Conservation (phyloP, 2,888 invertebrate genomes). For the Ypsolopha scabrella region DNA sequence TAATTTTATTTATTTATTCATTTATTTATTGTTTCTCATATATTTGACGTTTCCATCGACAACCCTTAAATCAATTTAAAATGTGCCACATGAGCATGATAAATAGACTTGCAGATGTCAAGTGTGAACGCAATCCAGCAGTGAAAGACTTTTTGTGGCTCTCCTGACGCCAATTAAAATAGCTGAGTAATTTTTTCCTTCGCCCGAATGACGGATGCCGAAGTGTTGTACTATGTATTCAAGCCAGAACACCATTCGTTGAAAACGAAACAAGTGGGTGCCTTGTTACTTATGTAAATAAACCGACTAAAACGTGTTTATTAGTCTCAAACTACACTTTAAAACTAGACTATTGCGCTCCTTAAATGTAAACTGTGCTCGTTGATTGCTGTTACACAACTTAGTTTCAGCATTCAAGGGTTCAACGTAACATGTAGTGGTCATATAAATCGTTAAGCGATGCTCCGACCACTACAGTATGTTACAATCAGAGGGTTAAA, state of each 20-base stretch:
- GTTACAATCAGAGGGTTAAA: constrained; percentile 25
- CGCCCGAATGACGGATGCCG: constrained; percentile 42
- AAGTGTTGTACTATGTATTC: constrained; percentile 31
- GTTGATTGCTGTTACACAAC: constrained; percentile 42
- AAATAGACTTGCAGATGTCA: constrained; percentile 24
- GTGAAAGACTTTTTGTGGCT: constrained; percentile 32
- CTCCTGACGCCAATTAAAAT: constrained; percentile 65
- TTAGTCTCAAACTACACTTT: constrained; percentile 38
- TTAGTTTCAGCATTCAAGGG: constrained; percentile 24
- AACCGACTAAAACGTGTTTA: constrained; percentile 48
- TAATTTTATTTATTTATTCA: too few relatives aligned
- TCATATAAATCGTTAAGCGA: constrained; percentile 9
- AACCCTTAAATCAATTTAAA: constrained; percentile 1
- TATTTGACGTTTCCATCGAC: neutral
- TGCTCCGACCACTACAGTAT: constrained; percentile 19
- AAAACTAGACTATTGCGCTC: constrained; percentile 30
- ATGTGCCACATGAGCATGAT: constrained; percentile 4
- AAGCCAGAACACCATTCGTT: constrained; percentile 48
- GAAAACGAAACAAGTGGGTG: constrained; percentile 41
- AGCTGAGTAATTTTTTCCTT: constrained; percentile 56
- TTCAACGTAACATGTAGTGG: constrained; percentile 12
- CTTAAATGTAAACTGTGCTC: constrained; percentile 42
- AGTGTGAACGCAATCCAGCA: constrained; percentile 39
- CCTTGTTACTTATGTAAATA: constrained; percentile 46
- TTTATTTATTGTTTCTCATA: too few relatives aligned